Conservation (phyloP, 2,113 vertebrate species). For the Mustelus asterias region DNA sequence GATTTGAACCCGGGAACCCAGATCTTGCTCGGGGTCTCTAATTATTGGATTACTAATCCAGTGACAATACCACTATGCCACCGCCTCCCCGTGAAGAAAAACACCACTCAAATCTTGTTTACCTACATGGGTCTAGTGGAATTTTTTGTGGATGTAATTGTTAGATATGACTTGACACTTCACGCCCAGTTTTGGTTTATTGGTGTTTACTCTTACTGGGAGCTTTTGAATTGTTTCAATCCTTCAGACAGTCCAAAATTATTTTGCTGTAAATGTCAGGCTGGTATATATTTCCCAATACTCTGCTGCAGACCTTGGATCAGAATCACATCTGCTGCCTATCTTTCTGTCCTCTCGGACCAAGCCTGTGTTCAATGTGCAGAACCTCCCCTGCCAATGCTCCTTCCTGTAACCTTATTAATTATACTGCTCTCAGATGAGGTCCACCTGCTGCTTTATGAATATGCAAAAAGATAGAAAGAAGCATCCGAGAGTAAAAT, state of each 20-base stretch:
- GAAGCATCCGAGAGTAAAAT: neutral
- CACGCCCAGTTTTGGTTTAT: neutral
- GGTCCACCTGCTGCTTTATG: neutral
- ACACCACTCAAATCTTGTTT: too few relatives aligned
- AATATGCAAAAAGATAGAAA: slow-evolving; percentile 11
- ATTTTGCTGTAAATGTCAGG: neutral
- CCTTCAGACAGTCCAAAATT: neutral
- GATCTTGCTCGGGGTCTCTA: too few relatives aligned
- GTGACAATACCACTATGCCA: too few relatives aligned
- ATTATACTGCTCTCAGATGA: neutral
- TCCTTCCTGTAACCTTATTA: neutral
- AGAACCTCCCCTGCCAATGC: neutral
- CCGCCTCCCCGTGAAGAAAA: neutral
- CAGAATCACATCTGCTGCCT: neutral
- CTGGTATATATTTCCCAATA: neutral
- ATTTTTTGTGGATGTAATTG: neutral
- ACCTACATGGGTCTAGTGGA: neutral
- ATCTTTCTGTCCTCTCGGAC: neutral
- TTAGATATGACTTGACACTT: neutral
- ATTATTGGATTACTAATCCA: too few relatives aligned
- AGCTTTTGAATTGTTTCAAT: neutral
- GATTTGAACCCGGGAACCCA: too few relatives aligned
- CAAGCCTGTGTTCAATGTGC: neutral
- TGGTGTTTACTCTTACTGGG: neutral
- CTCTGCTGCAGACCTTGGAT: neutral